These are phyloP conservation scores for Tachina lurida DNA, from an alignment of 2,888 invertebrate species.

Conservation along the genomic window DNA sequence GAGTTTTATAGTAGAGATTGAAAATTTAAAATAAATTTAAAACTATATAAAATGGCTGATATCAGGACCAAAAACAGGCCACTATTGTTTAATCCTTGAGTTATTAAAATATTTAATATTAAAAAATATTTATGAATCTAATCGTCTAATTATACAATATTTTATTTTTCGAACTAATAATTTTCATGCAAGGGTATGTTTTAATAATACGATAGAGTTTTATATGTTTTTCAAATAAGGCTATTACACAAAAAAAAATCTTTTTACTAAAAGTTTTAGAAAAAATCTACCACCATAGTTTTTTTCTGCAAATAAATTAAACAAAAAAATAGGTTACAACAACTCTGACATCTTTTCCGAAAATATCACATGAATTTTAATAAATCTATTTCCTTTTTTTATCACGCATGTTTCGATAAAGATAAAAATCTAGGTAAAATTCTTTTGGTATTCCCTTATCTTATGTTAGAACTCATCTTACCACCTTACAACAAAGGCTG, in stretches of 20 bases:
- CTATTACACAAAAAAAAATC: too few relatives aligned
- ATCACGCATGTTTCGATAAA: neutral
- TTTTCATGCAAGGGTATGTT: too few relatives aligned
- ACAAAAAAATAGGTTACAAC: neutral
- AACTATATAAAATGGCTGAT: too few relatives aligned
- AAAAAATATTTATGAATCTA: neutral
- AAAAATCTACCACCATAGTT: too few relatives aligned
- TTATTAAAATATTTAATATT: neutral
- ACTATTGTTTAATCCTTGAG: too few relatives aligned
- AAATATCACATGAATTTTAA: conserved; percentile 24
- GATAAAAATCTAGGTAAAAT: conserved; percentile 14
- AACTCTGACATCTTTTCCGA: neutral
- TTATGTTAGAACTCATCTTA: neutral
- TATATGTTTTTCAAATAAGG: too few relatives aligned
- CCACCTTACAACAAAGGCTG: neutral
- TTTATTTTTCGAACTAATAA: neutral
- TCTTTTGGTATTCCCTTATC: neutral
- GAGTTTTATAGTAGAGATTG: neutral
- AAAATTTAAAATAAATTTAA: neutral
- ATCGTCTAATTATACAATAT: neutral
- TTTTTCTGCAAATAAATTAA: neutral
- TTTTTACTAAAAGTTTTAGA: too few relatives aligned
- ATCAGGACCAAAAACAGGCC: too few relatives aligned
- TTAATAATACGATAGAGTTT: too few relatives aligned
- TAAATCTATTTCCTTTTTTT: conserved; percentile 3